Conservation (phyloP, 1,140 invertebrate genomes). For the Diorhabda carinulata region DNA sequence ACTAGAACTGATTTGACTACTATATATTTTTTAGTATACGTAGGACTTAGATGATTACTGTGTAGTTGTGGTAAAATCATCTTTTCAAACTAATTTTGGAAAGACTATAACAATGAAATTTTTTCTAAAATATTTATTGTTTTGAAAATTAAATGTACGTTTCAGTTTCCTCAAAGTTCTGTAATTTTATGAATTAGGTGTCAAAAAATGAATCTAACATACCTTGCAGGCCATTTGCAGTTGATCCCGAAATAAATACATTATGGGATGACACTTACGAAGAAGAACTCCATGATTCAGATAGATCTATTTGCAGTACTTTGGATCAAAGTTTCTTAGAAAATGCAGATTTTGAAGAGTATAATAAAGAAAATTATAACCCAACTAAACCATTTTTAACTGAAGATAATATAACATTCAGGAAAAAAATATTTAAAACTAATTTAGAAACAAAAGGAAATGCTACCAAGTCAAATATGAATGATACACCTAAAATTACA, state of each 20-base stretch:
- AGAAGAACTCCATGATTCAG: constrained; percentile 24
- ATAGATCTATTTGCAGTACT: background rate
- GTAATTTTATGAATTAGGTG: constrained; percentile 1
- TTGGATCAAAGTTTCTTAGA: background rate
- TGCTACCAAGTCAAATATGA: background rate
- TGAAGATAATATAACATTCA: background rate
- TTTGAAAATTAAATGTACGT: background rate
- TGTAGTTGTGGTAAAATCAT: background rate
- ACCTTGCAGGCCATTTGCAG: constrained; percentile 25
- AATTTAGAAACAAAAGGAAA: background rate
- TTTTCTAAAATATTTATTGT: too few relatives aligned
- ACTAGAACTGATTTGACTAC: too few relatives aligned
- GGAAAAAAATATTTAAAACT: background rate
- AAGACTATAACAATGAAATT: background rate
- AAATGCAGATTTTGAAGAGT: background rate
- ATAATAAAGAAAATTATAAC: constrained; percentile 10
- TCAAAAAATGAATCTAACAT: background rate
- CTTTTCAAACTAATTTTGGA: background rate
- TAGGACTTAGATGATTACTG: background rate
- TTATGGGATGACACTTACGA: constrained; percentile 33
- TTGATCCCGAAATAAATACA: constrained; percentile 32
- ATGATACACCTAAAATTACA: background rate
- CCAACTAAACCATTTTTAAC: background rate
- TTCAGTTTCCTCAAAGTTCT: background rate
- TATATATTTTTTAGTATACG: background rate